A percentile compares a stretch with the other conserved stretches of the same genome.
These are phyloP conservation scores for Eurystomus gularis DNA, from an alignment of 2,113 vertebrate genomes.

Conservation along the genomic window DNA sequence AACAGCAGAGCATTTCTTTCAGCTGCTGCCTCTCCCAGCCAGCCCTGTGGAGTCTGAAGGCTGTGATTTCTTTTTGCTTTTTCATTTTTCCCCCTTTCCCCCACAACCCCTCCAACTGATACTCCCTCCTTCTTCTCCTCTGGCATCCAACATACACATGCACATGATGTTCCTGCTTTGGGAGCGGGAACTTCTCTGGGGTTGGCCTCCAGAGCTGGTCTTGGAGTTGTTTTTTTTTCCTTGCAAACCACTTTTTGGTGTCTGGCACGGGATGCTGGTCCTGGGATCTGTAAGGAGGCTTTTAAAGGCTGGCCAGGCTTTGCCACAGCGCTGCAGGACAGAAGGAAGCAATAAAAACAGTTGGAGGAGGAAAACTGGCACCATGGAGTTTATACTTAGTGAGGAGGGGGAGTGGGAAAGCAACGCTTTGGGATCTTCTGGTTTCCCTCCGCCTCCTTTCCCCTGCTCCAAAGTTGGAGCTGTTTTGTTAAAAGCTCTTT, in stretches of 20 bases:
- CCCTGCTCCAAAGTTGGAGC: neutral
- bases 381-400: neutral
- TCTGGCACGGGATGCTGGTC: neutral
- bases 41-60: slow-evolving; percentile 2
- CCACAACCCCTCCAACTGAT: neutral
- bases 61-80: slow-evolving; percentile 9
- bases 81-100: neutral
- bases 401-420: neutral
- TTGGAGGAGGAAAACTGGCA: neutral
- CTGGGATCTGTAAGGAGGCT: neutral
- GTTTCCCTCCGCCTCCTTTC: neutral
- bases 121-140: neutral
- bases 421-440: neutral
- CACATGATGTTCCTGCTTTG: neutral
- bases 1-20: slow-evolving; percentile 44
- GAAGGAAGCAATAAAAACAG: neutral
- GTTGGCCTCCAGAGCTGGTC: neutral
- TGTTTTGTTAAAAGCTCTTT: neutral
- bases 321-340: neutral
- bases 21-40: slow-evolving; percentile 28
- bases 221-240: neutral
- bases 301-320: neutral
- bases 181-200: neutral
- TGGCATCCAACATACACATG: neutral
- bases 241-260: neutral